Percentiles rank a stretch among this genome's conserved stretches.
Conservation (phyloP, 2,888 invertebrate species). For the Dichetophora obliterata region DNA sequence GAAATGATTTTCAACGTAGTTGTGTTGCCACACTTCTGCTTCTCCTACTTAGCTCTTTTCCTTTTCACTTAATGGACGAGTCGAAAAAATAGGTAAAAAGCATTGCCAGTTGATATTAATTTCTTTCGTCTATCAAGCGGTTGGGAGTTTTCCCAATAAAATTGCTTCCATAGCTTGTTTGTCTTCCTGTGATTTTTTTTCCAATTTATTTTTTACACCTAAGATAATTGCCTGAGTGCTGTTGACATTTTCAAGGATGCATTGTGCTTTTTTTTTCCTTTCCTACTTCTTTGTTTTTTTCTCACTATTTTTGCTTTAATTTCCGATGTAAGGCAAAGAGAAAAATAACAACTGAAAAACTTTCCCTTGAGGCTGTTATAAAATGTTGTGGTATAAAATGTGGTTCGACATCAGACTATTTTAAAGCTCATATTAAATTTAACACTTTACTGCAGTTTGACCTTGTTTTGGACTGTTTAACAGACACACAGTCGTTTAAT, state of each 20-base stretch:
- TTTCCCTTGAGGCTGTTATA: constrained; percentile 34
- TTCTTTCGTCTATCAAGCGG: too few relatives aligned
- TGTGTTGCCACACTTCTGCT: too few relatives aligned
- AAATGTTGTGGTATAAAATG: too few relatives aligned
- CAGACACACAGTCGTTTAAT: background rate
- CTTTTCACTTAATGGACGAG: too few relatives aligned
- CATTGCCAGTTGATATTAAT: too few relatives aligned
- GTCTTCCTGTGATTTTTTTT: constrained; percentile 43
- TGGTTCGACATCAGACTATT: background rate
- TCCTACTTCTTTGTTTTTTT: constrained; percentile 34
- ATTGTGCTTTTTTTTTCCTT: constrained; percentile 47
- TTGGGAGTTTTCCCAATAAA: too few relatives aligned
- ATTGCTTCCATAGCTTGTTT: background rate
- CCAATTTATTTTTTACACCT: constrained; percentile 66
- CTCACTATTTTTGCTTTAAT: constrained; percentile 30
- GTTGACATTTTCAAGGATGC: constrained; percentile 63
- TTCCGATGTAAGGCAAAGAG: constrained; percentile 28
- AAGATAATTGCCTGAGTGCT: constrained; percentile 68
- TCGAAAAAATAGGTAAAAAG: too few relatives aligned
- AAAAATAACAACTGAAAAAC: constrained; percentile 47
- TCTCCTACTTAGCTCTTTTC: too few relatives aligned
- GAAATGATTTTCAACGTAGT: too few relatives aligned
- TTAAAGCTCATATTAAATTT: background rate
- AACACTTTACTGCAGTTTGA: background rate
- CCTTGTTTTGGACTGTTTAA: background rate